Conservation (phyloP, 2,888 invertebrate species). For the Megastigmus dorsalis region DNA sequence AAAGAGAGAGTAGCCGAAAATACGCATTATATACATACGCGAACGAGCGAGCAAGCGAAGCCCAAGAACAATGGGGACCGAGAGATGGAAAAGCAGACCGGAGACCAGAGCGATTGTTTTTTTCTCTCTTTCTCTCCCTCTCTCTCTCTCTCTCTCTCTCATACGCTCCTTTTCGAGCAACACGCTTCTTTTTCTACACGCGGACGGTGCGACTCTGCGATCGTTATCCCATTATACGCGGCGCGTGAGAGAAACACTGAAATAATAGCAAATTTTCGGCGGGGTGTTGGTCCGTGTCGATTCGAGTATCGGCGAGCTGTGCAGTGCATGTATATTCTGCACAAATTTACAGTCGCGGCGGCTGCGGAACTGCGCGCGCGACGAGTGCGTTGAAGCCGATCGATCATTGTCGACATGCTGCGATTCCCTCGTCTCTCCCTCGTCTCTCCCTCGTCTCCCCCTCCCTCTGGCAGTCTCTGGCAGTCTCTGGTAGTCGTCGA, state of each 20-base stretch:
- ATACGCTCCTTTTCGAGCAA: no score
- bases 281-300: no score
- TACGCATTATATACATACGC: constrained; percentile 28
- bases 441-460: no score
- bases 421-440: not conserved
- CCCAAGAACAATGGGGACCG: constrained; percentile 32
- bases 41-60: not conserved
- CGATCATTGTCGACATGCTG: not conserved
- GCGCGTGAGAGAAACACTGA: not conserved
- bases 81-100: constrained; percentile 21
- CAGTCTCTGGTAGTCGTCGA: no score
- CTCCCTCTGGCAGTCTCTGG: no score
- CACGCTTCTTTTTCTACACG: no score
- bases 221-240: not conserved
- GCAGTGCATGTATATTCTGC: no score
- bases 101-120: constrained; percentile 14
- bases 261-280: not conserved
- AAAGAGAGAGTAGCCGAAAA: constrained; percentile 42
- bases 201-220: not conserved
- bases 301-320: no score
- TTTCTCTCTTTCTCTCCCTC: not conserved
- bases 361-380: no score
- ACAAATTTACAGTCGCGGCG: no score
- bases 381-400: no score
- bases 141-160: not conserved